Evolutionary conservation across 2,888 invertebrate genomes (phyloP), one percentile per base, ranked within the genome.

Genomic region (Drosophila meridiana): DNA sequence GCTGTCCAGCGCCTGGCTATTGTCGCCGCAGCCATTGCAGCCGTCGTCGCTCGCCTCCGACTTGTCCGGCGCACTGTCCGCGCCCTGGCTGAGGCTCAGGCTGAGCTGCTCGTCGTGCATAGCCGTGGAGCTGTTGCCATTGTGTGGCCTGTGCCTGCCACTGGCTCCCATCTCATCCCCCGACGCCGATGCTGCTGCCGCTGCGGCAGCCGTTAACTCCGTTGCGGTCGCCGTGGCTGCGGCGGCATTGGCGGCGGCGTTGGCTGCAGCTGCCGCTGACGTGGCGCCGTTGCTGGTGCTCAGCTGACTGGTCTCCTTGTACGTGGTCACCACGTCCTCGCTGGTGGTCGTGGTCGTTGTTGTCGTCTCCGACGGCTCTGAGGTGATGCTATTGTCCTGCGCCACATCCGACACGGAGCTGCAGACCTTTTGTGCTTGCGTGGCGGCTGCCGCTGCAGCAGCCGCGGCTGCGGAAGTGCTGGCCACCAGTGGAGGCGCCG

Each of bases 311-410:
- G 91, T 86, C 73, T 93, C 93, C 78, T 93, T 93, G 72, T 92
- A 92, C 50, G 93, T 93, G 57, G 93, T 93, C 3, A 93, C 91
- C 43, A 93, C 93, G 76, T 93, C 93, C 73, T 93, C 93, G 79
- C 93, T 92, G 14, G 93, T 93, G 66, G 93, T 93, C 56, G 93
- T 93, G 30, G 93, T 93, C n/a, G 93, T 93, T 64, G 93, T 92
- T 66, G 93, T 93, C 53, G 91, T 85, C 76, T 92, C 92, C 38
- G 93, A 93, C 42, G 92, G 93, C 79, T 93, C 93, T 26, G 93
- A 93, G 47, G 93, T 91, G 42, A 93, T 91, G 79, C 93, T 93
- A 61, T 93, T 93, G 73, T 93, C 93, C 68, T 93, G 92, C 34
- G 91, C 85, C 61, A 92, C 82, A 68, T 93, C 93, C 68, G 87